Evolutionary conservation across 2,888 invertebrate genomes (phyloP), one percentile per base, ranked within the genome.

Genomic region (Spodoptera picta): DNA sequence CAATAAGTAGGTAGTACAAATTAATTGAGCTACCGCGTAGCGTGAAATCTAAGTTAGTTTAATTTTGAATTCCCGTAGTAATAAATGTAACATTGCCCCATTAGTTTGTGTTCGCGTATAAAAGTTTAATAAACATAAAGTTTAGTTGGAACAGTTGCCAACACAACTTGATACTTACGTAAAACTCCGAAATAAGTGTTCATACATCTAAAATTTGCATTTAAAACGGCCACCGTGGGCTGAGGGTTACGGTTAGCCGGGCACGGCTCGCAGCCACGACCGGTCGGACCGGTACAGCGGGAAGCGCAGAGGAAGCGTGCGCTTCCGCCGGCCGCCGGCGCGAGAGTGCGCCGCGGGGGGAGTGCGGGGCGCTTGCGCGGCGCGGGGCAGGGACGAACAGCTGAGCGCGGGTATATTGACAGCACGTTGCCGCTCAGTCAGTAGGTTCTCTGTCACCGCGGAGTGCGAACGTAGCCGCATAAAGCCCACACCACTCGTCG

Each of bases 401-500:
- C 95, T 95, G 95, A 95, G 95, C 92, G 82, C 87, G 86, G 89
- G 92, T 94, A 95, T 95, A 96, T 95, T 95, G 95, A 94, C 94
- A 94, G 93, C 95, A 95, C 92, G 92, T 92, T 93, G 90, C 92
- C 92, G 84, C 82, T 86, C 85, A 85, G 94, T 93, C 95, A 96
- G 96, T 96, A 94, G 93, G 93, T 93, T 92, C 92, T 90, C 92
- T 88, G 92, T 87, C 88, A 84, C 73, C 88, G 89, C 91, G 91
- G 91, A 91, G 93, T 92, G 85, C 91, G 87, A 82, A 90, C 92
- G 93, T 91, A 92, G 92, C 91, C 90, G 91, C 91, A 73, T 65
- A 73, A 79, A 77, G 83, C 75, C 77, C 65, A 70, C 70, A 69
- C 78, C 75, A 81, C 80, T 76, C 83, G 73, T 82, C 82, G 78